These are phyloP conservation scores for Hemichromis elongatus DNA, from an alignment of 2,113 vertebrate species.

Conservation along the genomic window DNA sequence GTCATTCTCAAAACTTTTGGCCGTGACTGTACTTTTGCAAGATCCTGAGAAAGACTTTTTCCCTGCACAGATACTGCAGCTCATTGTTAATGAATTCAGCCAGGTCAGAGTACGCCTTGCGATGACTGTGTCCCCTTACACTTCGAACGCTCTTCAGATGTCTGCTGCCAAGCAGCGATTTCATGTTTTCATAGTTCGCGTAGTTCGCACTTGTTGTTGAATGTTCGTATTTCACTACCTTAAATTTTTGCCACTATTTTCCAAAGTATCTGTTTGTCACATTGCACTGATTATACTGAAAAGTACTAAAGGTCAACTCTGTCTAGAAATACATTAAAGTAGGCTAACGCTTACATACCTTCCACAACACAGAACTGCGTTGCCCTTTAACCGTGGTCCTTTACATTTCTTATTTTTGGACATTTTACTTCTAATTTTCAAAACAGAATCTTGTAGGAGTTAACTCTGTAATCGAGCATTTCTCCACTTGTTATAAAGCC, in stretches of 20 bases:
- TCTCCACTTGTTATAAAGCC: fast-evolving
- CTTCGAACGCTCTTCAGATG: background rate
- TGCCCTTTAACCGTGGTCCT: background rate
- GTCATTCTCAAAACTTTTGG: too few relatives aligned
- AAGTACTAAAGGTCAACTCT: background rate
- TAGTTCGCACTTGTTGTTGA: background rate
- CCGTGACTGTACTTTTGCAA: fast-evolving
- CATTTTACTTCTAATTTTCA: background rate
- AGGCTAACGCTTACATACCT: background rate
- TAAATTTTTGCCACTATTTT: background rate
- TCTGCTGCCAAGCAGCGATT: fast-evolving
- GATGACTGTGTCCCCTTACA: background rate
- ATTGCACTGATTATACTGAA: background rate
- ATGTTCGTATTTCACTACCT: background rate
- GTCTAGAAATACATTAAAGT: background rate
- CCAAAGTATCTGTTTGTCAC: background rate
- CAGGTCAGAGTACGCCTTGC: background rate
- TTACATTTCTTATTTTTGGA: background rate
- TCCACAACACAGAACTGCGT: background rate
- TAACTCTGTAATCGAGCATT: background rate
- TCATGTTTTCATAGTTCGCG: background rate
- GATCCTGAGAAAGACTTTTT: background rate
- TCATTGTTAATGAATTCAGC: background rate
- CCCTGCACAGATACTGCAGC: fast-evolving
- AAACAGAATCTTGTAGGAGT: background rate